Base-by-base conservation (phyloP, 2,113 vertebrate genomes). In the Bufo bufo region DNA sequence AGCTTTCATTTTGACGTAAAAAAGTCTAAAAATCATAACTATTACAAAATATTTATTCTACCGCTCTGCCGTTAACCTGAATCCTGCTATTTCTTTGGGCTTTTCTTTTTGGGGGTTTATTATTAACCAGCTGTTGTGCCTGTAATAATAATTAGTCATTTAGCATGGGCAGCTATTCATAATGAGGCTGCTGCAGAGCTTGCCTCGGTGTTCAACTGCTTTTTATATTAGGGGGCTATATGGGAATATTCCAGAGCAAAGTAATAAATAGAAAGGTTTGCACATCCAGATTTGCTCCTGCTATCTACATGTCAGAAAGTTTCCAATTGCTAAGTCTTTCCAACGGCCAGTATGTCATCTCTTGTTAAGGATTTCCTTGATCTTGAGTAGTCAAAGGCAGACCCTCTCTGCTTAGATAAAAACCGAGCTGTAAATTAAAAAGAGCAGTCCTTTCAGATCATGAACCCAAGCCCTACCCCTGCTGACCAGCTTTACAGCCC, bases 11-110 rank as follows among this genome's bases (percentile, higher is more conserved):
- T 74, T 49, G 56, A 69, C 33, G 19, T 47, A 49, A 82, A 88
- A 77, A 52, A 12, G 16, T 11, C 9, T 45, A n/a, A 52, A 77
- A 77, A 75, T 63, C 43, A 16, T 49, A 77, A 66, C 77, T 84
- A 78, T 14, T 84, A 16, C 47, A 77, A 85, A 45, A 85, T 69
- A 89, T n/a, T 20, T 33, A 79, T 90, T 75, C 33, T 3, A 90
- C 89, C 87, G 17, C 7, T 86, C 91, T 91, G 82, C 89, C 91
- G 89, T 91, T 89, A 90, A 90, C 90, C 89, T 90, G 71, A 58
- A 23, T 92, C 92, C 91, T 92, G 82, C 92, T 47, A 71, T 85
- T 94, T 94, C 59, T 8, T 52, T 83, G 87, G 75, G 87, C 87
- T 86, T 77, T 84, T 89, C 65, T 86, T 89, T 72, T 72, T 82